A percentile compares a stretch with the other conserved stretches of the same genome.
Evolutionary conservation across 2,888 invertebrate species (phyloP).

Genomic region (Temnothorax rugatulus): DNA sequence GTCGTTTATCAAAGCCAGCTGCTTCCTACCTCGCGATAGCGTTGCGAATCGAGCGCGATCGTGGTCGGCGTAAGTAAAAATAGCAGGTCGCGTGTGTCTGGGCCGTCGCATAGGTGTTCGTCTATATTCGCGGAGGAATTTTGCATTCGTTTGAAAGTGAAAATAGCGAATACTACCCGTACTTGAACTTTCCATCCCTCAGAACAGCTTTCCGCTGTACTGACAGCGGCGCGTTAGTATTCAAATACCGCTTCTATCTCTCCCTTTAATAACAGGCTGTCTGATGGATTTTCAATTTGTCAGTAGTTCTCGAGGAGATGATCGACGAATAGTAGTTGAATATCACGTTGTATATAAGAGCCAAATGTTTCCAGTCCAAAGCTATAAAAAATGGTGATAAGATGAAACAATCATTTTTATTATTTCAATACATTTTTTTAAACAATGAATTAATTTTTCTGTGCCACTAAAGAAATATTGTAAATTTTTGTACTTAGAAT

Average conservation of each 20-base stretch:
- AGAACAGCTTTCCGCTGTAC: neutral
- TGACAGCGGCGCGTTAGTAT: slow-evolving; percentile 2
- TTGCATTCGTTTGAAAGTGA: slow-evolving; percentile 53
- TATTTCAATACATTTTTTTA: neutral
- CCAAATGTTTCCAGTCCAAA: no score
- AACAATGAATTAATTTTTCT: neutral
- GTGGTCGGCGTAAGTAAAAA: slow-evolving; percentile 29
- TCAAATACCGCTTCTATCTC: slow-evolving; percentile 13
- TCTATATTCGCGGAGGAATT: neutral
- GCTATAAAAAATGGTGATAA: neutral
- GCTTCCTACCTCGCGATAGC: slow-evolving; percentile 8
- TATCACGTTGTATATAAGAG: neutral
- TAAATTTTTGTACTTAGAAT: neutral
- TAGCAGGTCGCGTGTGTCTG: neutral
- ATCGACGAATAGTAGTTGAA: neutral
- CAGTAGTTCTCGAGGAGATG: neutral
- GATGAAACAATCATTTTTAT: neutral
- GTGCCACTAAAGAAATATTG: neutral
- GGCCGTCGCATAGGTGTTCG: slow-evolving; percentile 3
- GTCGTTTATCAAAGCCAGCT: slow-evolving; percentile 35
- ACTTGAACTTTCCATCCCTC: slow-evolving; percentile 37
- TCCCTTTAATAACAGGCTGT: slow-evolving; percentile 8
- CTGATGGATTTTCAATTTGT: slow-evolving; percentile 25
- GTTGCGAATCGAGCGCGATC: slow-evolving; percentile 23
- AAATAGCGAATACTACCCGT: slow-evolving; percentile 26